Evolutionary conservation across 2,113 vertebrate genomes (phyloP), one percentile per base, ranked within the genome.

Genomic region (Neopipo cinnamomea): DNA sequence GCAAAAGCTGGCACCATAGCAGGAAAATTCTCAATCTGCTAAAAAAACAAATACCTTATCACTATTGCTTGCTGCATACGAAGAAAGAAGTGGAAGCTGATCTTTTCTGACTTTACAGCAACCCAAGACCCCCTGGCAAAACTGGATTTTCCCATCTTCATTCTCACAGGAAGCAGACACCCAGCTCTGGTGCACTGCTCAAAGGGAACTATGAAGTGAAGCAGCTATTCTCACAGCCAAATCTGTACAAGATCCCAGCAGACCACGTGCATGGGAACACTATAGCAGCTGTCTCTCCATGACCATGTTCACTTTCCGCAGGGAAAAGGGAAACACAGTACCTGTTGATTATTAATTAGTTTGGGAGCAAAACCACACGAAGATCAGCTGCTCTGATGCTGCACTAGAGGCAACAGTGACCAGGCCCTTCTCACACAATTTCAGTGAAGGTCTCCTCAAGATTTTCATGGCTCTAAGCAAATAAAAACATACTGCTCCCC

Each of bases 331-430:
- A 94, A 93, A 89, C 1, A 5, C 4, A 35, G 6, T 21, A 77
- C n/a, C 33, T 52, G 70, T 47, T 67, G 59, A 89, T 93, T 67
- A 92, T 93, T 95, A 93, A 89, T 59, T n/a, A 67, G 33, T 52
- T 61, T 27, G 56, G 46, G 14, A 80, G 37, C 31, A 93, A 81
- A 95, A 72, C 6, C 17, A 15, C n/a, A 15, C 1, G 1, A 92
- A 13, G 8, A 77, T 41, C 55, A 88, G 75, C 58, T 80, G 41
- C 6, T 35, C 44, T 23, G 5, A 11, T 41, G 30, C 19, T 68
- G 23, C 25, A 41, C 52, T 56, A 25, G 33, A 78, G 11, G 13
- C 22, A 77, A 37, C 1, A 6, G 30, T 1, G 7, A 70, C 12
- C 33, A 79, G 49, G 61, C n/a, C 25, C 22, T 66, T 79, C 59